These are phyloP conservation scores for Copsychus sechellarum DNA, from an alignment of 2,113 vertebrate genomes.

Conservation along the genomic window DNA sequence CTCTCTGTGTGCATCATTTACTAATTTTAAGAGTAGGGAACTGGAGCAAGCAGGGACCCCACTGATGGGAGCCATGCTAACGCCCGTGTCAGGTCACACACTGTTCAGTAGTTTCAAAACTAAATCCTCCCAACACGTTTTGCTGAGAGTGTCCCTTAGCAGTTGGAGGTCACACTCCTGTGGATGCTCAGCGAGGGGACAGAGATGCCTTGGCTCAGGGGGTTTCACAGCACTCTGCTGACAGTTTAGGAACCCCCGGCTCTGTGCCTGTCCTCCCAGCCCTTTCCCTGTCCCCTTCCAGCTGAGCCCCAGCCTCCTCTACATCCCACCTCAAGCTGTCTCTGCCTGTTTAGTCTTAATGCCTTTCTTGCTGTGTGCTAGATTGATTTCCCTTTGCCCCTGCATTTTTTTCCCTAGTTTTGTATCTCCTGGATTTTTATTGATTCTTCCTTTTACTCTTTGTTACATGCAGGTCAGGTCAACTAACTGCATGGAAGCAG, in stretches of 20 bases:
- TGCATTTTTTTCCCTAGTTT: neutral
- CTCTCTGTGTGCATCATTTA: neutral
- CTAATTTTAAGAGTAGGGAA: neutral
- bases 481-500: neutral
- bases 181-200: fast-evolving
- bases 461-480: neutral
- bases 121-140: neutral
- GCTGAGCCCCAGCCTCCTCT: neutral
- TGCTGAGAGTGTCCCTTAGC: neutral
- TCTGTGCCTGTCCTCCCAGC: fast-evolving
- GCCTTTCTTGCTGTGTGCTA: neutral
- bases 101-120: neutral
- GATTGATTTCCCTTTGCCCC: neutral
- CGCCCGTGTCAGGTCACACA: fast-evolving
- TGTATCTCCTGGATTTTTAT: neutral
- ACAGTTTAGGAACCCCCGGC: neutral
- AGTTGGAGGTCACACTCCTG: neutral
- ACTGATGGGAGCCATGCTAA: neutral
- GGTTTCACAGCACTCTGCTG: neutral
- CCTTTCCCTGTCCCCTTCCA: neutral
- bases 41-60: neutral
- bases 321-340: neutral
- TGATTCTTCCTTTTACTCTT: neutral
- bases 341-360: neutral
- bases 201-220: neutral